Evolutionary conservation across 30 jellyfish, hydroid and myxozoan genomes (phyloP).

Genomic region (Pseudorhiza aurosa): DNA sequence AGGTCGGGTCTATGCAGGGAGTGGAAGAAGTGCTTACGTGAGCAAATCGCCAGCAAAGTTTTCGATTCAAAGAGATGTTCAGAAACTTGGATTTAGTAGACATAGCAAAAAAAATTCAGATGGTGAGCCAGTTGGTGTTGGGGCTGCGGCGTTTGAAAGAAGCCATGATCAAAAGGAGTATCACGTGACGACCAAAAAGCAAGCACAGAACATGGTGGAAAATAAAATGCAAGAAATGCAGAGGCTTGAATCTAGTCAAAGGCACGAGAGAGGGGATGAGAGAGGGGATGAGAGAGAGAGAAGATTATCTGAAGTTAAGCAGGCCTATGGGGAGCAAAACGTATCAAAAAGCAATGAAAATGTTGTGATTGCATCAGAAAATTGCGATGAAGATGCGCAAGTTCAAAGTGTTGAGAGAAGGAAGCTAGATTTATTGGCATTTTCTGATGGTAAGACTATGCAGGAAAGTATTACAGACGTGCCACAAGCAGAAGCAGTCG

Average conservation of each 20-base stretch:
- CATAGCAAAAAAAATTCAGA: slow-evolving; percentile 15
- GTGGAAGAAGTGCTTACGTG: background rate
- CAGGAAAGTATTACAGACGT: background rate
- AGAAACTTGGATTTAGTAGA: slow-evolving; percentile 1
- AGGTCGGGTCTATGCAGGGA: background rate
- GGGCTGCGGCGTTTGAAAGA: background rate
- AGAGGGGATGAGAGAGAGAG: background rate
- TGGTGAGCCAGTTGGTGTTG: slow-evolving; percentile 1
- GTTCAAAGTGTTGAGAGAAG: background rate
- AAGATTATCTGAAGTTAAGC: background rate
- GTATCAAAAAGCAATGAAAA: background rate
- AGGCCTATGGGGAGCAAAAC: background rate
- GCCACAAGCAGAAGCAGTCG: background rate
- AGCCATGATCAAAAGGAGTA: background rate
- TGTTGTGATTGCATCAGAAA: background rate
- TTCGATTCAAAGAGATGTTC: slow-evolving; percentile 23
- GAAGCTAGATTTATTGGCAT: background rate
- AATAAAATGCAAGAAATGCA: background rate
- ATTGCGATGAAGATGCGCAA: background rate
- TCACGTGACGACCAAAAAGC: background rate
- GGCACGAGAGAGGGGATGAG: background rate
- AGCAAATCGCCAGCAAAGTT: slow-evolving; percentile 1
- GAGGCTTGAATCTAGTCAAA: background rate
- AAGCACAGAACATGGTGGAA: background rate
- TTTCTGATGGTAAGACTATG: background rate